Percentiles rank a stretch among this genome's conserved stretches.
These are phyloP conservation scores for Acronicta aceris DNA, from an alignment of 2,888 invertebrate genomes.

Conservation along the genomic window DNA sequence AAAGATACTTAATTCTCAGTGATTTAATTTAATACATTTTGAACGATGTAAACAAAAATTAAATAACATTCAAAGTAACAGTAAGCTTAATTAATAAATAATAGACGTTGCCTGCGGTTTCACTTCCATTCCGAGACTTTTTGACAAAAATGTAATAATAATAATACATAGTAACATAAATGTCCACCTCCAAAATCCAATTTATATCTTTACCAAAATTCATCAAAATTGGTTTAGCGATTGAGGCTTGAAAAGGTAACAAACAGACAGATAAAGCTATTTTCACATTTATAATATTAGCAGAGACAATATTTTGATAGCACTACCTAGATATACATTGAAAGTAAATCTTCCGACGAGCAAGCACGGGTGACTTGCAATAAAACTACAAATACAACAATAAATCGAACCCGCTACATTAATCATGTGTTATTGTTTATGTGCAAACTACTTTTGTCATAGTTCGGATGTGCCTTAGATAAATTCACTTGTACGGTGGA, in stretches of 20 bases:
- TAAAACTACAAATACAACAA: constrained; percentile 76
- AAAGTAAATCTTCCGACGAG: constrained; percentile 64
- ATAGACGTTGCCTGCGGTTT: background rate
- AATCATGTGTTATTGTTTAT: constrained; percentile 75
- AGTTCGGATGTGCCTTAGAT: constrained; percentile 50
- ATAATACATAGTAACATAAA: no score
- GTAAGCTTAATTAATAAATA: constrained; percentile 8
- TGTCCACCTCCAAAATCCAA: no score
- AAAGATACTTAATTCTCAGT: no score
- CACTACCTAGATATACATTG: constrained; percentile 50
- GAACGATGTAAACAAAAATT: background rate
- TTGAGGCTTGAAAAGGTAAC: no score
- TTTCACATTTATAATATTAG: no score
- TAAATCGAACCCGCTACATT: constrained; percentile 78
- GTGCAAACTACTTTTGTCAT: constrained; percentile 60
- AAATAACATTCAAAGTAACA: background rate
- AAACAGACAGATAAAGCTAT: no score
- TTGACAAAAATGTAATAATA: no score
- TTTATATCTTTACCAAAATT: no score
- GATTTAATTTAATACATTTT: no score
- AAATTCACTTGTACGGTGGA: constrained; percentile 37
- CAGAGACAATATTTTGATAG: constrained; percentile 30
- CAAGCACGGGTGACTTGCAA: constrained; percentile 65
- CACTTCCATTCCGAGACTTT: no score
- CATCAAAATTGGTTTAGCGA: no score